A percentile compares a stretch with the other conserved stretches of the same genome.
phyloP scores from a whole-genome alignment of 2,888 invertebrate species.

The Ligdia adustata region DNA sequence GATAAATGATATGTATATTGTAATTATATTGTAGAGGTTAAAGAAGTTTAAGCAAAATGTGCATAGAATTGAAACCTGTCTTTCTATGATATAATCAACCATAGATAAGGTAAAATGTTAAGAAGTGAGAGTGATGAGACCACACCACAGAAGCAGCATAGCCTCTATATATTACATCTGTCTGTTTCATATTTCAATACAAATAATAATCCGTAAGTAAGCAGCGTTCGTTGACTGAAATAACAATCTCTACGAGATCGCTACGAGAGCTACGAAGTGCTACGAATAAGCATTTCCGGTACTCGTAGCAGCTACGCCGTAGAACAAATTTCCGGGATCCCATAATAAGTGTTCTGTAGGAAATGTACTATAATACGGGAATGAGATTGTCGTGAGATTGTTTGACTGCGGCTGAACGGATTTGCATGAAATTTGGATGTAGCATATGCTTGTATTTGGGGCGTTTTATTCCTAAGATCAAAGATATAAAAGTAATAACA shows the following conservation, averaged over 20 bases:
- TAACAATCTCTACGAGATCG: slow-evolving; percentile 17
- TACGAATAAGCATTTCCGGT: slow-evolving; percentile 23
- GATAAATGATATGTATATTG: too few species aligned
- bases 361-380: slow-evolving; percentile 5
- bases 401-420: slow-evolving; percentile 7
- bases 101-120: too few species aligned
- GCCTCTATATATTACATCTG: too few species aligned
- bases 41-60: too few species aligned
- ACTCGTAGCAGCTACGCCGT: slow-evolving; percentile 21
- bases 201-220: slow-evolving; percentile 11
- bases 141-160: too few species aligned
- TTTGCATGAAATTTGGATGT: slow-evolving; percentile 6
- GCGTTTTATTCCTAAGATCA: too few species aligned
- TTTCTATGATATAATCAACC: too few species aligned
- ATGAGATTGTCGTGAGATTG: slow-evolving; percentile 10
- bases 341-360: slow-evolving; percentile 18
- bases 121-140: too few species aligned
- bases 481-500: too few species aligned
- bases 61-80: too few species aligned
- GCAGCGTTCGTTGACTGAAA: slow-evolving; percentile 7
- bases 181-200: slow-evolving; percentile 7
- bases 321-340: slow-evolving; percentile 21
- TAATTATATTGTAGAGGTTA: too few species aligned
- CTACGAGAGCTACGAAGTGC: slow-evolving; percentile 7
- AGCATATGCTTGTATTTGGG: too few species aligned